These are phyloP conservation scores for Drosophila pachea DNA, from an alignment of 1,140 invertebrate species.

Conservation along the genomic window DNA sequence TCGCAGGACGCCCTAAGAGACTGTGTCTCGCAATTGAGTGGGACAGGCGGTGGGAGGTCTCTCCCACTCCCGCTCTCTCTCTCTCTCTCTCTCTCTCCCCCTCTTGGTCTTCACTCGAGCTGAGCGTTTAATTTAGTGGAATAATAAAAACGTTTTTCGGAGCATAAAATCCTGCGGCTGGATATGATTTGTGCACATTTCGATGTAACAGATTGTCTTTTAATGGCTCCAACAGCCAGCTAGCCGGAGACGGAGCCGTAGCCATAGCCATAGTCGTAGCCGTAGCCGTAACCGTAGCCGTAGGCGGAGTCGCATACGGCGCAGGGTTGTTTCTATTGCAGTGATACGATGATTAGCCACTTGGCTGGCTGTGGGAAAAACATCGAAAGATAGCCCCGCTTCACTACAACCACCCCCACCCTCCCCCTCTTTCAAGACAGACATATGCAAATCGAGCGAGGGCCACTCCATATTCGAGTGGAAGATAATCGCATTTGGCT, in stretches of 20 bases:
- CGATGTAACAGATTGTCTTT: conserved; percentile 76
- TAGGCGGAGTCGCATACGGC: no score
- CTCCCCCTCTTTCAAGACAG: no score
- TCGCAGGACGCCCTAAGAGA: conserved; percentile 20
- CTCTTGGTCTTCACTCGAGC: conserved; percentile 44
- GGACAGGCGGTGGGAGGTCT: not conserved
- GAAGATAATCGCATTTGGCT: not conserved
- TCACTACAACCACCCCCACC: no score
- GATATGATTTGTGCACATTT: conserved; percentile 73
- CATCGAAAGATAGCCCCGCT: no score
- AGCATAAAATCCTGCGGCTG: conserved; percentile 67
- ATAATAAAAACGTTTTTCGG: conserved; percentile 76
- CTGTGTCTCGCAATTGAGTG: conserved; percentile 32
- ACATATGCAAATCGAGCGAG: not conserved
- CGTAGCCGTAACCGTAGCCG: not conserved
- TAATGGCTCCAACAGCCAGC: conserved; percentile 40
- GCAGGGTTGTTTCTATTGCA: conserved; percentile 17
- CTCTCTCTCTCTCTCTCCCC: conserved; percentile 1
- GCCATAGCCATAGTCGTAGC: no score
- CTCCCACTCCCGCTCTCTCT: not conserved
- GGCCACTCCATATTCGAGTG: not conserved
- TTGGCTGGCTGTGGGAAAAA: conserved; percentile 28
- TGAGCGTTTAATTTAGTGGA: conserved; percentile 72
- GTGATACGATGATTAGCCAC: conserved; percentile 21
- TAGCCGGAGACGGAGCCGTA: not conserved